Conservation (phyloP, 2,113 vertebrate genomes). For the Prunella fulvescens region DNA sequence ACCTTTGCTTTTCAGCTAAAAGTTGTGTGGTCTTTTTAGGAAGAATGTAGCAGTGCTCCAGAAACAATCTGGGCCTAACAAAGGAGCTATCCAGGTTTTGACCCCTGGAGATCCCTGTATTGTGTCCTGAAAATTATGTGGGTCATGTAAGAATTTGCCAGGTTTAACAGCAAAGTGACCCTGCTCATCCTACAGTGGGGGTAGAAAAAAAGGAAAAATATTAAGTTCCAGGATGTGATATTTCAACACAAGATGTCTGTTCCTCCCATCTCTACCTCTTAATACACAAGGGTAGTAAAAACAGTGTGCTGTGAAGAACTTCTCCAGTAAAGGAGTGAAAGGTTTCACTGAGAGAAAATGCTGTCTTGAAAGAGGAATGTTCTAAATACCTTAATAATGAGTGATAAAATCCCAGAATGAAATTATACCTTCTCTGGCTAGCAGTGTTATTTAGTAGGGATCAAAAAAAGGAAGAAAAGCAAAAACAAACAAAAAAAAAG, state of each 20-base stretch:
- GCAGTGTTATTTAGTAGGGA: background rate
- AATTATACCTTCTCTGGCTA: background rate
- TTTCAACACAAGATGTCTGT: background rate
- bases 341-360: background rate
- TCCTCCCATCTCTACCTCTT: background rate
- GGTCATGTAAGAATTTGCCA: background rate
- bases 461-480: background rate
- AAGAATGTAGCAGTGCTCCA: background rate
- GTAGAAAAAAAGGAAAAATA: background rate
- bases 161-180: background rate
- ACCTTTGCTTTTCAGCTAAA: background rate
- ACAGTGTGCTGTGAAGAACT: background rate
- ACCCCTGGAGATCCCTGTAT: background rate
- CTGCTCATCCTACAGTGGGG: background rate
- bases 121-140: background rate
- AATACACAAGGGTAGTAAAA: rapidly evolving
- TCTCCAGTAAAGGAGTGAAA: background rate
- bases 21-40: background rate
- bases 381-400: background rate
- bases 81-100: background rate
- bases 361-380: background rate
- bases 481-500: background rate
- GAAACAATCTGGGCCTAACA: background rate
- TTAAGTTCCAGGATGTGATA: background rate
- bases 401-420: background rate